Evolutionary conservation across 2,888 invertebrate genomes (phyloP).

Genomic region (Oscheius sp.): DNA sequence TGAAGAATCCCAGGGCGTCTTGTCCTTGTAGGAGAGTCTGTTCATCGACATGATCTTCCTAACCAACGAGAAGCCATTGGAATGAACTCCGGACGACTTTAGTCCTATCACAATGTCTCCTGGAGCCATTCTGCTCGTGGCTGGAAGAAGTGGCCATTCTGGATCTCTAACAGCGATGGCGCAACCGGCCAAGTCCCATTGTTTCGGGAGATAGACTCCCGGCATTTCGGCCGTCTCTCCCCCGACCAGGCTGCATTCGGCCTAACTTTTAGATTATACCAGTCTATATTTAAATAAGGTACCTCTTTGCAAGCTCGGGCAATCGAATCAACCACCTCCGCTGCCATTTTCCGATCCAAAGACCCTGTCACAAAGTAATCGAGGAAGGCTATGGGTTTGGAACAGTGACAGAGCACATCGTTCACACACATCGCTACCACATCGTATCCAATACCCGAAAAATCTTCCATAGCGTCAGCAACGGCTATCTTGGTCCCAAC

Average conservation of each 20-base stretch:
- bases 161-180: slow-evolving; percentile 92
- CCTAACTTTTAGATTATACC: not conserved
- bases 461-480: slow-evolving; percentile 84
- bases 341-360: slow-evolving; percentile 79
- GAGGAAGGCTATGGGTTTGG: slow-evolving; percentile 93
- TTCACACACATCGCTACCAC: slow-evolving; percentile 96
- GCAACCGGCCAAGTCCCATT: slow-evolving; percentile 96
- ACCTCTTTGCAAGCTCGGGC: slow-evolving; percentile 87
- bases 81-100: slow-evolving; percentile 90
- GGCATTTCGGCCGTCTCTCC: slow-evolving; percentile 99
- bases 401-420: slow-evolving; percentile 93
- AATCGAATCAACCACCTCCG: slow-evolving; percentile 82
- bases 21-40: slow-evolving; percentile 41
- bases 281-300: not conserved
- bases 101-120: slow-evolving; percentile 88
- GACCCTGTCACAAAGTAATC: slow-evolving; percentile 95
- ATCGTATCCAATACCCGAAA: slow-evolving; percentile 90
- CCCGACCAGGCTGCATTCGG: slow-evolving; percentile 73
- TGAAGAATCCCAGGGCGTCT: slow-evolving; percentile 43
- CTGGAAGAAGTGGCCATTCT: slow-evolving; percentile 75
- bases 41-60: slow-evolving; percentile 51
- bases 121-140: slow-evolving; percentile 76
- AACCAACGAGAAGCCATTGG: slow-evolving; percentile 86
- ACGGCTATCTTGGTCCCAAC: slow-evolving; percentile 96
- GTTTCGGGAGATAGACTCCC: slow-evolving; percentile 86